Conservation (phyloP, 2,113 vertebrate species). For the Odontophorus gujanensis region DNA sequence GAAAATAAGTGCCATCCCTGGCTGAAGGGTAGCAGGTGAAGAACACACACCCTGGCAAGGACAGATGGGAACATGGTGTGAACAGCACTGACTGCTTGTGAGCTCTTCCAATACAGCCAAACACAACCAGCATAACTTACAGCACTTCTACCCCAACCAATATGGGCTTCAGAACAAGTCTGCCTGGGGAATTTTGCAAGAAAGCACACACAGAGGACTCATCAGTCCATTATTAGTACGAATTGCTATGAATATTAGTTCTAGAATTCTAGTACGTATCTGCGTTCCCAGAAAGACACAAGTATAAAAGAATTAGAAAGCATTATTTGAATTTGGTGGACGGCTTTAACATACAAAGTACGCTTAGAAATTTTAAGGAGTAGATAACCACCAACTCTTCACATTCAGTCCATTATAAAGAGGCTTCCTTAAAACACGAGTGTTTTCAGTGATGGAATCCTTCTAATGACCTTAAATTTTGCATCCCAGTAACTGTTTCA, state of each 20-base stretch:
- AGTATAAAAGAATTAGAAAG: not conserved
- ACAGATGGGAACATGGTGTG: rapidly evolving
- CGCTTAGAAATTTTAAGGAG: not conserved
- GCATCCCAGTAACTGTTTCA: not conserved
- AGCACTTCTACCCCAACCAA: not conserved
- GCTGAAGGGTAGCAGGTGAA: not conserved
- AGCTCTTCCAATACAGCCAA: rapidly evolving
- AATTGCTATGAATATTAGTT: too few species aligned
- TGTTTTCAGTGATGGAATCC: not conserved
- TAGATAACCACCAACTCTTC: not conserved
- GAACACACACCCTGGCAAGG: rapidly evolving
- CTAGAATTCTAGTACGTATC: not conserved
- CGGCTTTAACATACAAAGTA: not conserved
- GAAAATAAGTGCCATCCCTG: rapidly evolving
- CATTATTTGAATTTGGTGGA: not conserved
- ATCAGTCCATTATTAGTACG: not conserved
- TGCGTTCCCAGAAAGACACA: not conserved
- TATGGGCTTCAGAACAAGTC: rapidly evolving
- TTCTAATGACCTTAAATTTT: not conserved
- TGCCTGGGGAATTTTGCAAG: not conserved
- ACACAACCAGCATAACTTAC: not conserved
- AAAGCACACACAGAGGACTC: not conserved
- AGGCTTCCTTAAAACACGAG: not conserved
- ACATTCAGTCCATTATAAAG: not conserved
- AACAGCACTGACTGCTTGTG: rapidly evolving